Evolutionary conservation across 2,797 vertebrate species (phyloP), one percentile per base, ranked within the genome.

Genomic region (Micrastur ruficollis): DNA sequence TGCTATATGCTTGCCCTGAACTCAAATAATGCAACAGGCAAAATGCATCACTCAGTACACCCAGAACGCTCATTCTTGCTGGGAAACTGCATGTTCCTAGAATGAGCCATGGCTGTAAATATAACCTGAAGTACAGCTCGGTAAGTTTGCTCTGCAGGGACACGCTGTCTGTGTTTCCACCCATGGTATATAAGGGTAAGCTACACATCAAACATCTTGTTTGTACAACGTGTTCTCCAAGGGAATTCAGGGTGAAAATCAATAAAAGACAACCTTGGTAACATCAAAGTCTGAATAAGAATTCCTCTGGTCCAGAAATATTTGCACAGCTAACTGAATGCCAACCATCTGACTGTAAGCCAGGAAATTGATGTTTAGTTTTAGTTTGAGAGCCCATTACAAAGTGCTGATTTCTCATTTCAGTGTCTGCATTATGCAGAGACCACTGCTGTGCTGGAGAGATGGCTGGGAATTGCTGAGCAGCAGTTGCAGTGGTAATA

Each of bases 401-500:
- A 71, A 95, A 96, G 58, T 83, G 95, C 94, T 94, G 96, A 91
- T 81, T 58, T 62, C 71, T 92, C 95, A 55, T 87, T 92, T 81
- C 86, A 20, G 14, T 2, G 10, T 15, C 90, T 19, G 32, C 90
- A n/a, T 90, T 55, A 91, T 11, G 74, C 92, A 74, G 88, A 82
- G 81, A 42, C 75, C 95, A 67, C 81, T 76, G 79, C 95, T 84
- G 93, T 14, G 59, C 84, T 80, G 71, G 78, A 81, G 94, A 2
- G 6, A 7, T 13, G 91, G 49, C 81, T 61, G 76, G 61, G 85
- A 81, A 86, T 3, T 38, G 94, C 82, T 59, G 76, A 90, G 88
- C 86, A 86, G 87, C 70, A 70, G 11, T 50, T 36, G 58, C 32
- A 92, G 46, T 34, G 42, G 52, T 36, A 78, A 85, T 63, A 65